Conservation (phyloP, 2,113 vertebrate species). For the Phyllostomus discolor region DNA sequence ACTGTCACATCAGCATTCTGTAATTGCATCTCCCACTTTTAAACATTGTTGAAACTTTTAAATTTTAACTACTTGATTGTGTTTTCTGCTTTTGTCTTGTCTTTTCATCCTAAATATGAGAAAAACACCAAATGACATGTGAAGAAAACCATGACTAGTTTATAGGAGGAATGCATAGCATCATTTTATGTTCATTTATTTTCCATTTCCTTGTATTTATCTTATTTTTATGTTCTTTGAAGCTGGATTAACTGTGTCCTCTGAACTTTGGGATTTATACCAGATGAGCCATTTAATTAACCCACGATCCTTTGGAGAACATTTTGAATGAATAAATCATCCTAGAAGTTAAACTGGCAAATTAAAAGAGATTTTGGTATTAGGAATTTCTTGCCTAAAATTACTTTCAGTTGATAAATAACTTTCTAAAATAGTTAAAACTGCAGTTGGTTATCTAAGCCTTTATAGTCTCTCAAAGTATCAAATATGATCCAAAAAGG, state of each 20-base stretch:
- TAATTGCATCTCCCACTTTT: background rate
- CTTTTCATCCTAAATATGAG: constrained; percentile 43
- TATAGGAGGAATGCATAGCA: constrained; percentile 11
- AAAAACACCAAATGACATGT: constrained; percentile 15
- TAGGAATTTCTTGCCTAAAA: background rate
- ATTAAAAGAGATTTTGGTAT: constrained; percentile 19
- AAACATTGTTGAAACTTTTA: background rate
- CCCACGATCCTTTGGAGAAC: background rate
- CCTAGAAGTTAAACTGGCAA: background rate
- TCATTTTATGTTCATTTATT: constrained; percentile 43
- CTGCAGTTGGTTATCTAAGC: background rate
- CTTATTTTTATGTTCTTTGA: constrained; percentile 43
- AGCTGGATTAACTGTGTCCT: constrained; percentile 57
- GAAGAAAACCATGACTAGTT: constrained; percentile 37
- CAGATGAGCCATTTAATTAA: constrained; percentile 61
- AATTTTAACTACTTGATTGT: background rate
- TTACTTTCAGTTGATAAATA: constrained; percentile 49
- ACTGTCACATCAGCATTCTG: background rate
- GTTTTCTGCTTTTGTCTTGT: constrained; percentile 60
- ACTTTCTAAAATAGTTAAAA: background rate
- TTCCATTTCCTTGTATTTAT: constrained; percentile 66
- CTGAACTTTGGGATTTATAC: constrained; percentile 41
- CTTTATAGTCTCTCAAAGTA: background rate
- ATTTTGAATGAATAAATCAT: constrained; percentile 21
- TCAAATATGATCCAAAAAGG: background rate